phyloP scores from a whole-genome alignment of 2,888 invertebrate genomes.

The Conops quadrifasciatus region DNA sequence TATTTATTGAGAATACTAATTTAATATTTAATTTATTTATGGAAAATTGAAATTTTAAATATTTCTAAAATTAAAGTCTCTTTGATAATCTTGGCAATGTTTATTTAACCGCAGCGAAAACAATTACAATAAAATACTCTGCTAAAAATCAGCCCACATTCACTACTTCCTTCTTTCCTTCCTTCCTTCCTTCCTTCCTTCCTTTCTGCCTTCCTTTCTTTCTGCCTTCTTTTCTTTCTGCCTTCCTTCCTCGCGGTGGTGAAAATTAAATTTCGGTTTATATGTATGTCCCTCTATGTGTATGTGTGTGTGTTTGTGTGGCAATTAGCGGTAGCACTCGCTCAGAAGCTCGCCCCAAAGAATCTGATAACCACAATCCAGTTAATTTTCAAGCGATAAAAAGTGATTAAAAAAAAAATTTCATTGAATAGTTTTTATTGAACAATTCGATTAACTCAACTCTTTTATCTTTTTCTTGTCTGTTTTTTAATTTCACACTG shows the following conservation, averaged over 20 bases:
- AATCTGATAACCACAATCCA: too few relatives aligned
- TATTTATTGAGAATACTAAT: too few relatives aligned
- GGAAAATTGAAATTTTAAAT: too few relatives aligned
- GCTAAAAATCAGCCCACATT: background rate
- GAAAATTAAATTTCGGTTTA: background rate
- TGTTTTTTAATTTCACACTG: too few relatives aligned
- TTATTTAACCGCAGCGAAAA: too few relatives aligned
- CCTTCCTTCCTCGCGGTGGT: background rate
- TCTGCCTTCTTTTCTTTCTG: background rate
- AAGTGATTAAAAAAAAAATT: too few relatives aligned
- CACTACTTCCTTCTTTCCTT: background rate
- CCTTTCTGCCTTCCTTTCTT: background rate
- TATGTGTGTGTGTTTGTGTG: slow-evolving; percentile 2
- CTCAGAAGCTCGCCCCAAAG: background rate
- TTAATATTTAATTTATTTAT: too few relatives aligned
- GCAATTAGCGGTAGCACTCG: too few relatives aligned
- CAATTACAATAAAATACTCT: background rate
- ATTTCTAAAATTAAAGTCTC: too few relatives aligned
- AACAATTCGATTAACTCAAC: background rate
- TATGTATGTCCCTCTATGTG: background rate
- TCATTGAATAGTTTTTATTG: background rate
- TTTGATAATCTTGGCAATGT: too few relatives aligned
- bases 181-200: background rate
- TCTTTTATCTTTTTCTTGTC: background rate
- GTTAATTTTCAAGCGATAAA: too few relatives aligned